Percentiles rank a stretch among this genome's conserved stretches.
These are phyloP conservation scores for Brachymystax lenok DNA, from an alignment of 2,797 vertebrate species.

Conservation along the genomic window DNA sequence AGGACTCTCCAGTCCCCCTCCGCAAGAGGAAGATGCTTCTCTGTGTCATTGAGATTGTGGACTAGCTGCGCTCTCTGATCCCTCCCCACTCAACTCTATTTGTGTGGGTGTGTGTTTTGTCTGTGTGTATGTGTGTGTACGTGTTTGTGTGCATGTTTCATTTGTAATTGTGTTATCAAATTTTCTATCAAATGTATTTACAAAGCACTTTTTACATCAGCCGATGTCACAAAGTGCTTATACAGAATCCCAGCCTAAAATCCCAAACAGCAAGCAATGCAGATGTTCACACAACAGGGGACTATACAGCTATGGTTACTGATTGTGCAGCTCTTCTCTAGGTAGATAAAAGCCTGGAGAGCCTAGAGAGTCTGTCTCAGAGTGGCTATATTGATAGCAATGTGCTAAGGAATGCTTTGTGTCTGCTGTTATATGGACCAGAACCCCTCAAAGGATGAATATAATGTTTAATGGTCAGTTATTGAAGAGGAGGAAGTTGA, in stretches of 20 bases:
- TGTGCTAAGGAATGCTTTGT: conserved; percentile 53
- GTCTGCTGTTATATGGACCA: conserved; percentile 41
- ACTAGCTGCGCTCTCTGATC: conserved; percentile 39
- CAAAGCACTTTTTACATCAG: no score
- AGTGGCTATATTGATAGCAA: conserved; percentile 54
- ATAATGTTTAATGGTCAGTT: conserved; percentile 20
- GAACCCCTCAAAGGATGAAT: conserved; percentile 28
- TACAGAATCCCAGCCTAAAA: no score
- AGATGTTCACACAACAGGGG: conserved; percentile 33
- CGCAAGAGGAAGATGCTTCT: conserved; percentile 60
- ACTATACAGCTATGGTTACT: conserved; percentile 29
- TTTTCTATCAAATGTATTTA: no score
- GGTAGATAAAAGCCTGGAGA: conserved; percentile 46
- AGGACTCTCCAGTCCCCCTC: conserved; percentile 22
- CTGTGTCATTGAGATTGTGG: conserved; percentile 33
- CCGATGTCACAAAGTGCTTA: no score
- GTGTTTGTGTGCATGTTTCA: background rate
- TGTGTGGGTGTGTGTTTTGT: conserved; percentile 18
- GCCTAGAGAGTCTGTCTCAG: conserved; percentile 21
- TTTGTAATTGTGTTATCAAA: conserved; percentile 23
- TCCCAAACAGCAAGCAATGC: no score
- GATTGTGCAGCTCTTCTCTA: conserved; percentile 42
- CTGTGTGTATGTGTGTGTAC: conserved; percentile 10
- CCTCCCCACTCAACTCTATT: conserved; percentile 41
- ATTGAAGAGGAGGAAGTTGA: conserved; percentile 12